Evolutionary conservation across 2,113 vertebrate species (phyloP).

Genomic region (Burhinus oedicnemus): DNA sequence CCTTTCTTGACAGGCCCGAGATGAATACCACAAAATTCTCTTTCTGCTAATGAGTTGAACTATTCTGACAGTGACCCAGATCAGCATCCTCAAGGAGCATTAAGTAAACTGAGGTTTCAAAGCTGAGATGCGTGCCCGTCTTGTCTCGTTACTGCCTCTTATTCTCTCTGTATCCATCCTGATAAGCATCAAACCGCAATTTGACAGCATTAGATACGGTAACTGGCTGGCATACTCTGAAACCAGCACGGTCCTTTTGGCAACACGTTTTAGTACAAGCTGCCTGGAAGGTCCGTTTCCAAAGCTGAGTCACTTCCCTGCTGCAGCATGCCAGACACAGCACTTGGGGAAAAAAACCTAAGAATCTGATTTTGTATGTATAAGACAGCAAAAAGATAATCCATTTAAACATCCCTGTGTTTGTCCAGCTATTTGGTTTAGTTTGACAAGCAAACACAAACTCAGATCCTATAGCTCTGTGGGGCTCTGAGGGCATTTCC

Average conservation of each 20-base stretch:
- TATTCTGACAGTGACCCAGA: background rate
- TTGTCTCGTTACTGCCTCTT: background rate
- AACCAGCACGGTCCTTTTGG: conserved; percentile 21
- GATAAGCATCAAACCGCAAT: conserved; percentile 21
- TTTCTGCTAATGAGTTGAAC: conserved; percentile 14
- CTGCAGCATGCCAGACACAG: conserved; percentile 17
- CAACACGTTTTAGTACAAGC: conserved; percentile 32
- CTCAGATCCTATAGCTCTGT: background rate
- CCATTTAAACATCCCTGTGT: background rate
- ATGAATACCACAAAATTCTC: conserved; percentile 19
- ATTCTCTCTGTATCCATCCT: background rate
- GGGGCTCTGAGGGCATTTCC: background rate
- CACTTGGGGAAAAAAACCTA: background rate
- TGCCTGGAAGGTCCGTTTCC: conserved; percentile 27
- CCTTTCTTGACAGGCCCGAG: background rate
- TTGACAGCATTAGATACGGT: background rate
- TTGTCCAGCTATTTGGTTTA: background rate
- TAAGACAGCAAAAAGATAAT: background rate
- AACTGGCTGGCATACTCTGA: conserved; percentile 2
- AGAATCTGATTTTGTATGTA: background rate
- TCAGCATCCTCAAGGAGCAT: background rate
- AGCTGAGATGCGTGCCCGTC: background rate
- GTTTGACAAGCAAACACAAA: background rate
- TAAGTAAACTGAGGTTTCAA: background rate
- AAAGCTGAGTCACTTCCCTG: conserved; percentile 62